A percentile compares a stretch with the other conserved stretches of the same genome.
Conservation (phyloP, 2,797 vertebrate species). For the Cyclopterus lumpus region DNA sequence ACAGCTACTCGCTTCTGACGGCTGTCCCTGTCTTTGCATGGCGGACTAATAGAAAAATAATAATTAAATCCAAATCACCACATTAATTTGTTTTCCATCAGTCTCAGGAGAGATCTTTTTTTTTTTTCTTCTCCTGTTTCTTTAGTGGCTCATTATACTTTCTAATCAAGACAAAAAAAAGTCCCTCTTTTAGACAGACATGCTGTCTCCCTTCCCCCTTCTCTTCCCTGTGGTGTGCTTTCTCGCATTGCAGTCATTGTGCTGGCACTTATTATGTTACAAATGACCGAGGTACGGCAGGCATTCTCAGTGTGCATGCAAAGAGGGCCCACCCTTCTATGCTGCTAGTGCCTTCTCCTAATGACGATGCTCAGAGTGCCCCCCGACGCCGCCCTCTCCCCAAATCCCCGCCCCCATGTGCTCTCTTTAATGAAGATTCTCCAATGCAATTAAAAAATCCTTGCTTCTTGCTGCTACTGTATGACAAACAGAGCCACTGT, state of each 20-base stretch:
- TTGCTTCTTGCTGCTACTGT: constrained; percentile 89
- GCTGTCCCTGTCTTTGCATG: constrained; percentile 89
- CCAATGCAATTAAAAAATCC: constrained; percentile 97
- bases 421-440: constrained; percentile 97
- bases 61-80: constrained; percentile 95
- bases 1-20: constrained; percentile 90
- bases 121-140: constrained; percentile 83
- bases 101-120: constrained; percentile 89
- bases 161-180: constrained; percentile 92
- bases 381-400: constrained; percentile 80
- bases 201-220: constrained; percentile 90
- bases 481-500: constrained; percentile 86
- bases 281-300: constrained; percentile 99
- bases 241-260: constrained; percentile 98
- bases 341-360: constrained; percentile 87
- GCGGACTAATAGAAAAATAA: constrained; percentile 93
- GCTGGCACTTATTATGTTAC: constrained; percentile 99
- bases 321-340: constrained; percentile 89
- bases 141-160: constrained; percentile 94
- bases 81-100: constrained; percentile 94
- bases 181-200: constrained; percentile 89
- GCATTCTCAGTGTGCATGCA: constrained; percentile 95
- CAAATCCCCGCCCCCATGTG: constrained; percentile 78
- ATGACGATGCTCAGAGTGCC: constrained; percentile 96
- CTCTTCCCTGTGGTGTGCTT: constrained; percentile 85